These are phyloP conservation scores for Psittacus erithacus DNA, from an alignment of 2,113 vertebrate species.

Conservation along the genomic window DNA sequence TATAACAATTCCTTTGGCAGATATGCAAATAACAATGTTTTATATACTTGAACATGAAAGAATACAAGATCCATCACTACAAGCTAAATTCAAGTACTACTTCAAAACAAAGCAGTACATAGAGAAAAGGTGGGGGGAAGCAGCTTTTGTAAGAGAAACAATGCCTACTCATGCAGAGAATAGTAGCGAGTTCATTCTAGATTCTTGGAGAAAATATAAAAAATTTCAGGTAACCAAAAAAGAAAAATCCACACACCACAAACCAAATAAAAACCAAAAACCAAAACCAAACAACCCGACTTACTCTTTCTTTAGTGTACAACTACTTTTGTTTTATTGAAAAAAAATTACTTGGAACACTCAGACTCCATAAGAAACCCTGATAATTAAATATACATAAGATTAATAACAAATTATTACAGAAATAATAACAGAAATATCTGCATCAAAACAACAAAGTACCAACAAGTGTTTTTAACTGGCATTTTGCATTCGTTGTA, in stretches of 20 bases:
- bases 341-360: neutral
- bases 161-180: neutral
- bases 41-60: neutral
- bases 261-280: neutral
- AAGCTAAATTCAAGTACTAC: neutral
- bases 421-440: neutral
- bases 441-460: neutral
- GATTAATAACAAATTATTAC: neutral
- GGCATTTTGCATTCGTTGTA: neutral
- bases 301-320: neutral
- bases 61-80: neutral
- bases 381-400: neutral
- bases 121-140: neutral
- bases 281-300: neutral
- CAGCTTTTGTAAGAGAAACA: neutral
- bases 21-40: neutral
- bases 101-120: neutral
- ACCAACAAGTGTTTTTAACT: neutral
- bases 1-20: neutral
- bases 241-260: neutral
- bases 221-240: neutral
- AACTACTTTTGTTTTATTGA: neutral
- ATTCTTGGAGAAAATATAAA: neutral
- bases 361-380: neutral
- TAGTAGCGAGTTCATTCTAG: neutral